Conservation (phyloP, 1,140 invertebrate species). For the Drosophila nikananu region DNA sequence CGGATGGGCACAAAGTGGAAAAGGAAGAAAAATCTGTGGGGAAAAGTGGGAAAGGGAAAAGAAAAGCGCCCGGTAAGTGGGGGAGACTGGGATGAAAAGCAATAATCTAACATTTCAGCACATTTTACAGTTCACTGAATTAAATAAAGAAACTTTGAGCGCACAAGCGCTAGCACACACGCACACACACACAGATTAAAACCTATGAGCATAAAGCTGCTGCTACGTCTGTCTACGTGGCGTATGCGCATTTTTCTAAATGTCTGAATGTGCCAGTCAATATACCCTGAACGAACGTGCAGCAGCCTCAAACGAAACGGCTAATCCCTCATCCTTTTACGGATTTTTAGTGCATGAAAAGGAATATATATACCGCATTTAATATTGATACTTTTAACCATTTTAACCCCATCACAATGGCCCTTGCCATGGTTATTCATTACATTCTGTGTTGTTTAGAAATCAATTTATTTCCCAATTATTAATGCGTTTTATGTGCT, state of each 20-base stretch:
- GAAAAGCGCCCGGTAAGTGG: conserved; percentile 20
- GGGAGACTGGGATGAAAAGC: conserved; percentile 59
- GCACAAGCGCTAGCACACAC: conserved; percentile 27
- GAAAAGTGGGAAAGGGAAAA: conserved; percentile 6
- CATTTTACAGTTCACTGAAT: conserved; percentile 84
- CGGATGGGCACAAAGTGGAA: conserved; percentile 36
- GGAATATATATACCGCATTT: background rate
- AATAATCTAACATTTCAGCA: conserved; percentile 84
- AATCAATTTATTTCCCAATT: conserved; percentile 12
- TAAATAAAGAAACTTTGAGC: conserved; percentile 83
- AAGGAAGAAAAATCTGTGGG: conserved; percentile 20
- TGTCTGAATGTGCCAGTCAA: conserved; percentile 23
- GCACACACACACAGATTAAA: conserved; percentile 38
- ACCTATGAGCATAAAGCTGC: conserved; percentile 54
- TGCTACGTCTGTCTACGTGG: conserved; percentile 39
- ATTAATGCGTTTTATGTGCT: conserved; percentile 3
- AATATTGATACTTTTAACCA: conserved; percentile 14
- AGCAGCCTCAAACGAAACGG: background rate
- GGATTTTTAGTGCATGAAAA: background rate
- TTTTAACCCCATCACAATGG: background rate
- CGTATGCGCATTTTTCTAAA: conserved; percentile 46
- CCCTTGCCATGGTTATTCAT: background rate
- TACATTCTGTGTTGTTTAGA: conserved; percentile 1
- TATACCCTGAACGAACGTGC: conserved; percentile 12
- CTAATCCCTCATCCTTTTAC: conserved; percentile 28